Evolutionary conservation across 2,113 vertebrate genomes (phyloP).

Genomic region (Hemiprocne comata): DNA sequence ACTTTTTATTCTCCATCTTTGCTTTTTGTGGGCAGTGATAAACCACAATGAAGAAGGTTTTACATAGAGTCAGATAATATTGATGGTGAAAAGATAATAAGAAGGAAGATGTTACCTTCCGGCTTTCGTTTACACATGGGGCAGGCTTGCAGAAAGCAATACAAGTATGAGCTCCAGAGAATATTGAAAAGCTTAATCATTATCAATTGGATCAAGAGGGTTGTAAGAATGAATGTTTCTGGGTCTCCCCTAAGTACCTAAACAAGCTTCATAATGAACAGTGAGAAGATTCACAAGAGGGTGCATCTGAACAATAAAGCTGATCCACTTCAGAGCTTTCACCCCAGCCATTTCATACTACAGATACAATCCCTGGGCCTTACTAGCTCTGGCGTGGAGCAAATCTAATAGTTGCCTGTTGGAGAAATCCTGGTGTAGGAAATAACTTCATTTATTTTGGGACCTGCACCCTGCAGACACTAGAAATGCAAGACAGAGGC

Average conservation of each 20-base stretch:
- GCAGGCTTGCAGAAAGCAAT: not conserved
- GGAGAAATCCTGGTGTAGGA: not conserved
- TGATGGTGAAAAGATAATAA: not conserved
- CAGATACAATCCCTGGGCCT: not conserved
- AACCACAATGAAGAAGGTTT: not conserved
- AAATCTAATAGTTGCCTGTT: not conserved
- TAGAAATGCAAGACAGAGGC: not conserved
- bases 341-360: not conserved
- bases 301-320: not conserved
- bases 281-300: not conserved
- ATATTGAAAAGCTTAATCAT: not conserved
- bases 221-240: not conserved
- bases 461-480: not conserved
- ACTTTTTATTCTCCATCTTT: not conserved
- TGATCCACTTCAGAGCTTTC: not conserved
- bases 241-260: not conserved
- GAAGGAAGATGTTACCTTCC: not conserved
- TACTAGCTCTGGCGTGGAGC: not conserved
- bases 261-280: not conserved
- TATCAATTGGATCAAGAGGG: not conserved
- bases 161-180: not conserved
- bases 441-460: not conserved
- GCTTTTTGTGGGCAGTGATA: not conserved
- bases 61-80: not conserved
- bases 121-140: not conserved